Base-by-base conservation (phyloP, 2,113 vertebrate genomes). In the Notarius lentiginosus region DNA sequence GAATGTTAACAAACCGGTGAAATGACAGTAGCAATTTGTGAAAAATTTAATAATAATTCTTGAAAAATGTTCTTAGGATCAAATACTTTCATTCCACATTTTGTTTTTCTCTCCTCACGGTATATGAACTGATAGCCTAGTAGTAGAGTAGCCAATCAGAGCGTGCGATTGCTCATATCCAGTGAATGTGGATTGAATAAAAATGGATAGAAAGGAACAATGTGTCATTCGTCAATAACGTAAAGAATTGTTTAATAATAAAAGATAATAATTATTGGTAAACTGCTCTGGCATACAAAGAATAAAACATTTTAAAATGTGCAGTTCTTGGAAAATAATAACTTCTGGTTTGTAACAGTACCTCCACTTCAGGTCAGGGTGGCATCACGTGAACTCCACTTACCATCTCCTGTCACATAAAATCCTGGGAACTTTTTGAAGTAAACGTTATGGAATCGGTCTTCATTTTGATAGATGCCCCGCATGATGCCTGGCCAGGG, bases 401-500 rank as follows among this genome's bases (percentile, higher is more conserved):
- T 90, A 96, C 96, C 95, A 8, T 96, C 96, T 75, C 96, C 95
- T 10, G 96, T 96, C 79, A 96, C 93, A 68, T 96, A 96, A 89
- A 94, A 96, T 24, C 95, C 96, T 0, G 95, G 95, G 80, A 96
- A 96, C 82, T 96, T 96, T 90, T 93, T 94, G 90, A 96, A 96
- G 92, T 96, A 96, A 7, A 92, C 95, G 53, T 91, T 95, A 89
- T 96, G 95, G 24, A 95, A 96, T 41, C 94, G 93, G 75, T 96
- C 95, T 0, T 95, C 94, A 91, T 95, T 94, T 87, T 88, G 89
- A 84, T 94, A 94, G 83, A 96, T 83, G 1, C 93, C 93, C 18
- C 96, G 93, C 95, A 96, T 96, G 82, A 96, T 95, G 73, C 95
- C 95, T 4, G 96, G 95, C 96, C 96, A 96, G 18, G 95, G 95